These are phyloP conservation scores for Cerastis rubricosa DNA, from an alignment of 2,888 invertebrate genomes.

Conservation along the genomic window DNA sequence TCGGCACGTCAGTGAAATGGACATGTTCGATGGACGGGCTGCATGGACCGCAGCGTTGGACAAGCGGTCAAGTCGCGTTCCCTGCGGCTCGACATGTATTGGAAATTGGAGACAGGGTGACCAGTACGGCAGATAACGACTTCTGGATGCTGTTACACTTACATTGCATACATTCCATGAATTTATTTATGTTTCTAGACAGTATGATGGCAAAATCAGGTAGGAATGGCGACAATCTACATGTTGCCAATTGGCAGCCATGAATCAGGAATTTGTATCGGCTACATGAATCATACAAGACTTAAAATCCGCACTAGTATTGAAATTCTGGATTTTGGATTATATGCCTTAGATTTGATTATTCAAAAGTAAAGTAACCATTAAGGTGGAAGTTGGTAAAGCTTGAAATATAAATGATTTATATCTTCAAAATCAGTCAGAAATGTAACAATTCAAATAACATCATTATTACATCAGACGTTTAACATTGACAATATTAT, in stretches of 20 bases:
- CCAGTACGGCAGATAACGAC: slow-evolving; percentile 27
- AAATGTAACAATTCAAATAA: slow-evolving; percentile 25
- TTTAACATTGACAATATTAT: slow-evolving; percentile 44
- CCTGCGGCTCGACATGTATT: slow-evolving; percentile 53
- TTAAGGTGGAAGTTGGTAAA: neutral
- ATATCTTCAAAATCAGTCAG: slow-evolving; percentile 22
- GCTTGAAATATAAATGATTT: slow-evolving; percentile 13
- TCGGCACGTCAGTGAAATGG: slow-evolving; percentile 68
- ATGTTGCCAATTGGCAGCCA: neutral
- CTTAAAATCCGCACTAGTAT: neutral
- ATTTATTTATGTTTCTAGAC: slow-evolving; percentile 18
- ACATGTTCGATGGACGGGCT: slow-evolving; percentile 79
- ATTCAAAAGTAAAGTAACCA: neutral
- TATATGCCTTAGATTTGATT: neutral
- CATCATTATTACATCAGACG: slow-evolving; percentile 42
- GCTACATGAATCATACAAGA: neutral
- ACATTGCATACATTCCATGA: slow-evolving; percentile 11
- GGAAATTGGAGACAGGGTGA: slow-evolving; percentile 44
- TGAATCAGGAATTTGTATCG: neutral
- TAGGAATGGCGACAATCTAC: neutral
- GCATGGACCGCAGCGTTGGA: slow-evolving; percentile 68
- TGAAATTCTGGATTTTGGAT: no score
- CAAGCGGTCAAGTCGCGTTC: slow-evolving; percentile 58
- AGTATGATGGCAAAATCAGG: slow-evolving; percentile 1
- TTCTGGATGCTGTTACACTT: slow-evolving; percentile 22